Evolutionary conservation across 1,140 invertebrate genomes (phyloP).

Genomic region (Macrobrachium nipponense): DNA sequence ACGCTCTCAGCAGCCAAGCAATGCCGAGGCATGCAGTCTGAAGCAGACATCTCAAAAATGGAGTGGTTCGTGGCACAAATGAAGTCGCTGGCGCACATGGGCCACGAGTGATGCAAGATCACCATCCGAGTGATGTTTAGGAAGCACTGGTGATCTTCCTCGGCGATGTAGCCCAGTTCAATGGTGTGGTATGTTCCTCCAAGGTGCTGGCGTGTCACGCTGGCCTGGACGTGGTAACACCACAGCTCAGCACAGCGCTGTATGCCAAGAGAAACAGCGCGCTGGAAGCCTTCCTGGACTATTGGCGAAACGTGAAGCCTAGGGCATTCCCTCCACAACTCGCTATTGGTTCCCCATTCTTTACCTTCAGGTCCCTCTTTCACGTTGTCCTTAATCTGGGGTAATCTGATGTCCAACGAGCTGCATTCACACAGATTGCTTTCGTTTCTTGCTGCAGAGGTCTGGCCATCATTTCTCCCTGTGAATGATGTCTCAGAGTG

Average conservation of each 20-base stretch:
- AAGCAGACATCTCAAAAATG: slow-evolving; percentile 54
- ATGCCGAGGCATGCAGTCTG: slow-evolving; percentile 55
- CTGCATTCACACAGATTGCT: too few species aligned
- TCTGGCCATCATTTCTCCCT: background rate
- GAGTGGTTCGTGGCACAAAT: slow-evolving; percentile 59
- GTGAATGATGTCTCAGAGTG: too few species aligned
- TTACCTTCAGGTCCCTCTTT: background rate
- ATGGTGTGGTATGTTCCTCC: slow-evolving; percentile 43
- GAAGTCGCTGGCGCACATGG: slow-evolving; percentile 60
- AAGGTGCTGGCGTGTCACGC: slow-evolving; percentile 22
- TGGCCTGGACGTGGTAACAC: slow-evolving; percentile 41
- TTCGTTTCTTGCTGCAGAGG: background rate
- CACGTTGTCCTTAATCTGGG: too few species aligned
- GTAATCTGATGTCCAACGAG: too few species aligned
- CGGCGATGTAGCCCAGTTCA: slow-evolving; percentile 41
- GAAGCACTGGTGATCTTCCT: slow-evolving; percentile 52
- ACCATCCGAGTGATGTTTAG: slow-evolving; percentile 56
- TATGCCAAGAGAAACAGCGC: slow-evolving; percentile 22
- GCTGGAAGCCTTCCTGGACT: slow-evolving; percentile 29
- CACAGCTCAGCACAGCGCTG: slow-evolving; percentile 45
- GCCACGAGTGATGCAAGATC: slow-evolving; percentile 59
- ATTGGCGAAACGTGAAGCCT: slow-evolving; percentile 14
- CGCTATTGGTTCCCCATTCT: background rate
- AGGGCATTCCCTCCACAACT: slow-evolving; percentile 27
- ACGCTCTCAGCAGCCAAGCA: slow-evolving; percentile 51